Percentiles rank a stretch among this genome's conserved stretches.
phyloP scores from a whole-genome alignment of 1,140 invertebrate species.

The Ceratina calcarata region DNA sequence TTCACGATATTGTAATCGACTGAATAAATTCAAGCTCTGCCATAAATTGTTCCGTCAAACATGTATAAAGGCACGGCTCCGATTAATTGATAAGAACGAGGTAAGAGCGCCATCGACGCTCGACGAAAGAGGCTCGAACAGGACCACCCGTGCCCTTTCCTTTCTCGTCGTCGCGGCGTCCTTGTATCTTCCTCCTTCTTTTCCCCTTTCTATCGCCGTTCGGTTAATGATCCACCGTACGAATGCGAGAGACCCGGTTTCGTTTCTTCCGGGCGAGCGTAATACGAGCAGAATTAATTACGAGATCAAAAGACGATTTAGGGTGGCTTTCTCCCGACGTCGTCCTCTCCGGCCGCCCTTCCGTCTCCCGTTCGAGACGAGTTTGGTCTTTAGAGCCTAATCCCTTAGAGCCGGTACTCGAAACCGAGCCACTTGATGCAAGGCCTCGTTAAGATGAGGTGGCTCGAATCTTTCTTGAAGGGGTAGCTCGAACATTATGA shows the following conservation, averaged over 20 bases:
- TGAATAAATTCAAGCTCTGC: conserved; percentile 46
- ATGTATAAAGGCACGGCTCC: conserved; percentile 27
- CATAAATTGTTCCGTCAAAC: conserved; percentile 39
- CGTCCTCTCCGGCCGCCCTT: not conserved
- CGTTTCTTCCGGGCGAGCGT: conserved; percentile 32
- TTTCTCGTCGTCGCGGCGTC: not conserved
- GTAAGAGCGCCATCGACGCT: conserved; percentile 19
- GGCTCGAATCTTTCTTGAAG: conserved; percentile 43
- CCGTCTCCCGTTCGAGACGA: conserved; percentile 43
- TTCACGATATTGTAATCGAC: conserved; percentile 46
- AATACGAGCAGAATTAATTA: conserved; percentile 58
- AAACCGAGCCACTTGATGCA: conserved; percentile 59
- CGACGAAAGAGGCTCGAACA: conserved; percentile 17
- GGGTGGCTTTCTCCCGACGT: conserved; percentile 40
- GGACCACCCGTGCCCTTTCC: not conserved
- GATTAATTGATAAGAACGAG: conserved; percentile 49
- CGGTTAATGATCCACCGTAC: not conserved
- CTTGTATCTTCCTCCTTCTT: not conserved
- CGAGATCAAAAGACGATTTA: conserved; percentile 65
- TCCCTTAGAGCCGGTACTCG: conserved; percentile 54
- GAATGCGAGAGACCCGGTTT: conserved; percentile 18
- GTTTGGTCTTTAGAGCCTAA: conserved; percentile 64
- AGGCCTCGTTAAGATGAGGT: conserved; percentile 55
- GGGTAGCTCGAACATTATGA: conserved; percentile 54
- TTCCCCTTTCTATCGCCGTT: not conserved